Percentiles rank a stretch among this genome's conserved stretches.
Evolutionary conservation across 2,888 invertebrate species (phyloP).

Genomic region (Ophion costatus): DNA sequence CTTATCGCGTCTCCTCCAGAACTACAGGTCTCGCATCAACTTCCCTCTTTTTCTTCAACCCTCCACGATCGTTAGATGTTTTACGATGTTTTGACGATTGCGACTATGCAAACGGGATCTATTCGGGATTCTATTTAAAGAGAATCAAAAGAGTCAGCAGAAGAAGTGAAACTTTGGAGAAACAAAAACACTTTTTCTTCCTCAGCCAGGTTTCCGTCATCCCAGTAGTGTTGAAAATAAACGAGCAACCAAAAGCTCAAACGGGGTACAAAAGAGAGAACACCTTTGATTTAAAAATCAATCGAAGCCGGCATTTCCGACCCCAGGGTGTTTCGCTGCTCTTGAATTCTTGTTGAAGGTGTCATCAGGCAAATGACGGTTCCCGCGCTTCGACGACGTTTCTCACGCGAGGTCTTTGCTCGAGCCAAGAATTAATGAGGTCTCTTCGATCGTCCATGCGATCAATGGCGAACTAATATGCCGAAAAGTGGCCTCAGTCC

Average conservation of each 20-base stretch:
- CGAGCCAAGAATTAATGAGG: conserved; percentile 48
- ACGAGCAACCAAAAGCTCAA: conserved; percentile 7
- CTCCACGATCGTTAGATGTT: conserved; percentile 64
- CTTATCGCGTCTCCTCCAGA: conserved; percentile 34
- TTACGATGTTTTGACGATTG: conserved; percentile 69
- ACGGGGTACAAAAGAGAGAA: conserved; percentile 1
- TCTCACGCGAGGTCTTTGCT: conserved; percentile 14
- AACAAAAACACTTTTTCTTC: conserved; percentile 40
- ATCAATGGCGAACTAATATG: conserved; percentile 31
- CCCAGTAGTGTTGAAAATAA: neutral
- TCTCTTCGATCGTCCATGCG: conserved; percentile 32
- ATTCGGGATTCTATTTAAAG: too few species aligned
- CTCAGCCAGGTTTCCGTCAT: neutral
- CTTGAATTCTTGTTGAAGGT: neutral
- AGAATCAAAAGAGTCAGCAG: conserved; percentile 22
- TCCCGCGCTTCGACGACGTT: conserved; percentile 2
- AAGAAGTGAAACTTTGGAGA: conserved; percentile 6
- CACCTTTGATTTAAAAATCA: conserved; percentile 24
- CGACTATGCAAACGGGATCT: conserved; percentile 51
- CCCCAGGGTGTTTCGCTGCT: neutral
- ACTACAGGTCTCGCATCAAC: conserved; percentile 68
- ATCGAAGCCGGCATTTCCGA: neutral
- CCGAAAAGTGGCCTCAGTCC: neutral
- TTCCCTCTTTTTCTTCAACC: conserved; percentile 15
- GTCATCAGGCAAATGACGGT: conserved; percentile 7